Conservation (phyloP, 2,113 vertebrate species). For the Cyprinodon variegatus region DNA sequence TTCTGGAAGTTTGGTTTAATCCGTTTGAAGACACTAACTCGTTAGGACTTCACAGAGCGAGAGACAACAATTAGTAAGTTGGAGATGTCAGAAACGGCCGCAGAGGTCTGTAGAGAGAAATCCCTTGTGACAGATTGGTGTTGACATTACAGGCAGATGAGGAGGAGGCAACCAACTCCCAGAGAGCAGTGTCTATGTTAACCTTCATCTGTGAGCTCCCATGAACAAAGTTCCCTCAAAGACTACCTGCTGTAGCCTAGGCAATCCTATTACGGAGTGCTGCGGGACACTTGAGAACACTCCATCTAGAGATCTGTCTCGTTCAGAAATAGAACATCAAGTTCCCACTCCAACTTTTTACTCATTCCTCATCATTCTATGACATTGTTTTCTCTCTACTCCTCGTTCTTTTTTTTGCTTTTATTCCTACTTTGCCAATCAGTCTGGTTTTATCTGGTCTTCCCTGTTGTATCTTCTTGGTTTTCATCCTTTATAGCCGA, state of each 20-base stretch:
- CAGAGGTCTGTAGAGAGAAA: slow-evolving; percentile 88
- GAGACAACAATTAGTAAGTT: slow-evolving; percentile 98
- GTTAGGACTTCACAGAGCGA: slow-evolving; percentile 92
- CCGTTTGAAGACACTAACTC: slow-evolving; percentile 93
- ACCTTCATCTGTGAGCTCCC: slow-evolving; percentile 73
- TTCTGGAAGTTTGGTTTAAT: slow-evolving; percentile 82
- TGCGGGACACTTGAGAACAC: slow-evolving; percentile 60
- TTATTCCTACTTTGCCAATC: slow-evolving; percentile 61
- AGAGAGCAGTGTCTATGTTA: slow-evolving; percentile 59
- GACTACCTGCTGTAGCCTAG: slow-evolving; percentile 76
- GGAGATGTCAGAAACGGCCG: slow-evolving; percentile 91
- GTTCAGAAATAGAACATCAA: slow-evolving; percentile 62
- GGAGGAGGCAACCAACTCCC: slow-evolving; percentile 75
- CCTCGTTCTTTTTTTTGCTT: slow-evolving; percentile 33
- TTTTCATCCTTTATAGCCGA: slow-evolving; percentile 11
- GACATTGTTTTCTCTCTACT: slow-evolving; percentile 15
- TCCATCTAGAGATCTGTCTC: slow-evolving; percentile 71
- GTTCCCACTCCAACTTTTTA: slow-evolving; percentile 54
- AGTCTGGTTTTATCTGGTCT: slow-evolving; percentile 59
- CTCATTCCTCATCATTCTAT: slow-evolving; percentile 40
- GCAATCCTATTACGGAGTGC: slow-evolving; percentile 76
- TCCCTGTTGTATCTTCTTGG: slow-evolving; percentile 55
- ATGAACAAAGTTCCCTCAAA: slow-evolving; percentile 70
- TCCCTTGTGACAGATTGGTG: slow-evolving; percentile 92
- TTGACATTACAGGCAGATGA: slow-evolving; percentile 88